These are phyloP conservation scores for Gouania willdenowi DNA, from an alignment of 2,797 vertebrate species.

Conservation along the genomic window DNA sequence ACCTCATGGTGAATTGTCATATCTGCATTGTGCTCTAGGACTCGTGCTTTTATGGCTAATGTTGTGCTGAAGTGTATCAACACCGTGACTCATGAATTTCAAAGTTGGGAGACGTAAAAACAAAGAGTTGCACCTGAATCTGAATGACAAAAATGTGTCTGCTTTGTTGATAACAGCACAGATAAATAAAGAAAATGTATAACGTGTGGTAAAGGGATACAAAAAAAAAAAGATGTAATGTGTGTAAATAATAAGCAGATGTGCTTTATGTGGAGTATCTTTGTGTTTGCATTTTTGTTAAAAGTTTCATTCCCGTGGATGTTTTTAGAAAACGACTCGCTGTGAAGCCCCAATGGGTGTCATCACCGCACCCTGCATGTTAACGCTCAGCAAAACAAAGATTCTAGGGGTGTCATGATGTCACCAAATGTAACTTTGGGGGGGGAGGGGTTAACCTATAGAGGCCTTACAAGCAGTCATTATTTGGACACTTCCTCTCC, in stretches of 20 bases:
- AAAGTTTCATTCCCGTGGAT: conserved; percentile 27
- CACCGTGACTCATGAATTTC: no score
- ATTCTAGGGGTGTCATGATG: no score
- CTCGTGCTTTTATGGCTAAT: conserved; percentile 30
- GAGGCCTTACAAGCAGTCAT: conserved; percentile 46
- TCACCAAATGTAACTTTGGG: no score
- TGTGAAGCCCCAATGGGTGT: conserved; percentile 20
- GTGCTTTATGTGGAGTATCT: conserved; percentile 32
- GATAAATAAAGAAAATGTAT: no score
- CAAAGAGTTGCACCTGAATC: no score
- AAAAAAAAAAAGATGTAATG: neutral
- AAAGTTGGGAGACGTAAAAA: no score
- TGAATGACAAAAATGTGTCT: no score
- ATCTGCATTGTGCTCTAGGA: conserved; percentile 31
- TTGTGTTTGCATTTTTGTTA: conserved; percentile 50
- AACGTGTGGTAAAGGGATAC: conserved; percentile 10
- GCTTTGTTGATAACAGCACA: conserved; percentile 30
- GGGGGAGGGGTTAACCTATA: no score
- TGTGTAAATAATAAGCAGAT: conserved; percentile 44
- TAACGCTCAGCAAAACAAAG: no score
- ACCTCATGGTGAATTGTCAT: neutral
- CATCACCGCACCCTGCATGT: conserved; percentile 41
- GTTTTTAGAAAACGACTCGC: conserved; percentile 1
- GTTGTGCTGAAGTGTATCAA: conserved; percentile 29
- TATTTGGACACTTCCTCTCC: conserved; percentile 16